Percentiles rank a stretch among this genome's conserved stretches.
These are phyloP conservation scores for Serrognathus titanus DNA, from an alignment of 2,888 invertebrate genomes.

Conservation along the genomic window DNA sequence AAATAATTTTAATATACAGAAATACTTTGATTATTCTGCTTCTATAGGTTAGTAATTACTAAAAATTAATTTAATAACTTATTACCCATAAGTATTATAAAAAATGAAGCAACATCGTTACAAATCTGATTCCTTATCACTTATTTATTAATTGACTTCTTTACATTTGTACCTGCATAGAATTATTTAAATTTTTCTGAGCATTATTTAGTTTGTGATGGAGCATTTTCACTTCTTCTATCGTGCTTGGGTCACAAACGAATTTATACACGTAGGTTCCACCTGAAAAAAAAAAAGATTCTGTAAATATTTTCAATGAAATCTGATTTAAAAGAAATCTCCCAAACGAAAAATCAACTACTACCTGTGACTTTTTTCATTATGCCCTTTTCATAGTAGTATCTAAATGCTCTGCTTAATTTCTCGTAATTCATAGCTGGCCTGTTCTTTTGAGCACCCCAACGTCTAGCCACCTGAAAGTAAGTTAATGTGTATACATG, in stretches of 20 bases:
- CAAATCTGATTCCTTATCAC: too few relatives aligned
- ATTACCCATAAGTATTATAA: too few relatives aligned
- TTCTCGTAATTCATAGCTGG: constrained; percentile 98
- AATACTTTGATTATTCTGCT: too few relatives aligned
- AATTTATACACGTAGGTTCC: constrained; percentile 95
- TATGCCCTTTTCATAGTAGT: constrained; percentile 95
- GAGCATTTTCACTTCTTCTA: too few relatives aligned
- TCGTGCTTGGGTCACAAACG: constrained; percentile 75
- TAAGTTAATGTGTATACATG: background rate
- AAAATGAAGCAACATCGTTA: too few relatives aligned
- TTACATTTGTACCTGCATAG: too few relatives aligned
- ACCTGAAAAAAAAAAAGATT: constrained; percentile 53
- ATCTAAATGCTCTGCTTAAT: constrained; percentile 83
- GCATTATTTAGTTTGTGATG: too few relatives aligned
- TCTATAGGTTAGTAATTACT: too few relatives aligned
- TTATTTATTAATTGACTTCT: too few relatives aligned
- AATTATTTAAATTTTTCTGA: too few relatives aligned
- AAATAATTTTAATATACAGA: too few relatives aligned
- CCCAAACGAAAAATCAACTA: background rate
- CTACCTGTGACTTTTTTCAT: constrained; percentile 93
- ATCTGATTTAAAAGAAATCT: background rate
- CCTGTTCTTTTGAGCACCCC: constrained; percentile 94
- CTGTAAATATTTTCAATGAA: background rate
- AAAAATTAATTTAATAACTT: too few relatives aligned
- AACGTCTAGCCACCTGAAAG: constrained; percentile 80